Evolutionary conservation across 2,888 invertebrate species (phyloP).

Genomic region (Apamea sordens): DNA sequence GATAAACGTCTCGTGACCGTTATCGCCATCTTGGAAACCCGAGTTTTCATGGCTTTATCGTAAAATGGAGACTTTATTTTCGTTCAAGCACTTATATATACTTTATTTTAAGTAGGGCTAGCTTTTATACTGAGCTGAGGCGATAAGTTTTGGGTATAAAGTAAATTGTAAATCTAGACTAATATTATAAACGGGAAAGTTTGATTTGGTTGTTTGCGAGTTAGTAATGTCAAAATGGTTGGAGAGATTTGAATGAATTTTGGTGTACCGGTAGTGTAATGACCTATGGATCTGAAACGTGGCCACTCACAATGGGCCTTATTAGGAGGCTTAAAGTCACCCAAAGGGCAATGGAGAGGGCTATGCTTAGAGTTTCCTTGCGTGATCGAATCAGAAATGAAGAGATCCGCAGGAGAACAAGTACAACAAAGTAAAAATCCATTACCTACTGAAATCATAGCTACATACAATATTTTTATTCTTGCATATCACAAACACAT

Average conservation of each 20-base stretch:
- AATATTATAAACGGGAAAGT: conserved; percentile 6
- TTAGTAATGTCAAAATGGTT: background rate
- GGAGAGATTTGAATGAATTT: background rate
- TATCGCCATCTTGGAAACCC: conserved; percentile 51
- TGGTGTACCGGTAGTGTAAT: background rate
- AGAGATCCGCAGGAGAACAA: no score
- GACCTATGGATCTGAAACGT: no score
- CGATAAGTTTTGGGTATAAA: conserved; percentile 42
- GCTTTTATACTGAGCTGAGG: conserved; percentile 10
- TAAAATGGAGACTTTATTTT: conserved; percentile 56
- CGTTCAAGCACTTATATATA: conserved; percentile 28
- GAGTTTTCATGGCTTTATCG: conserved; percentile 48
- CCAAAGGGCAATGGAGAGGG: no score
- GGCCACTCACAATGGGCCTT: no score
- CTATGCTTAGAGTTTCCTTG: no score
- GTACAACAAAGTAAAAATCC: background rate
- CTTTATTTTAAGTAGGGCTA: conserved; percentile 31
- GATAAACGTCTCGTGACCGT: conserved; percentile 45
- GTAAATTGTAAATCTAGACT: conserved; percentile 32
- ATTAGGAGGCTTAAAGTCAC: no score
- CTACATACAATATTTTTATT: background rate
- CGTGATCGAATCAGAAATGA: no score
- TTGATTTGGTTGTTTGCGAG: conserved; percentile 19
- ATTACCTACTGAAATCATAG: background rate
- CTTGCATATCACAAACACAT: background rate